phyloP scores from a whole-genome alignment of 2,113 vertebrate genomes.

The Phrynosoma blainvillii region DNA sequence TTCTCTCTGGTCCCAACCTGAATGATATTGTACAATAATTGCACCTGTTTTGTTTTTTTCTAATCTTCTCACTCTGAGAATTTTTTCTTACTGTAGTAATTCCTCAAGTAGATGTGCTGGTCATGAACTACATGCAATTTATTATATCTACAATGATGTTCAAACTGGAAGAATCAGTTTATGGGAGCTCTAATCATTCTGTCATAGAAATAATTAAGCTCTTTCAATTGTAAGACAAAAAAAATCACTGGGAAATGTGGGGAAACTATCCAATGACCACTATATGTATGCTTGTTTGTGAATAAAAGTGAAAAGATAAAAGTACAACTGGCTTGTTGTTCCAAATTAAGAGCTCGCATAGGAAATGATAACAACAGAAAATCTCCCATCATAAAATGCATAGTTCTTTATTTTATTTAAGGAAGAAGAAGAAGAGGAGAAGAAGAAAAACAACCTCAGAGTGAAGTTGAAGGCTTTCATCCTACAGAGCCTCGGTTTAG shows the following conservation, averaged over 20 bases:
- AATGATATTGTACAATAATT: conserved; percentile 50
- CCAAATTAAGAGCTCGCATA: conserved; percentile 49
- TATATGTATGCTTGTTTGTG: background rate
- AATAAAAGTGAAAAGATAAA: conserved; percentile 24
- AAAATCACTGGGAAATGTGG: conserved; percentile 65
- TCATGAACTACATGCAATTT: conserved; percentile 71
- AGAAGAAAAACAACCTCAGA: background rate
- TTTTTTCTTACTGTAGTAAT: conserved; percentile 44
- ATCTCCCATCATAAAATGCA: background rate
- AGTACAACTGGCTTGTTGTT: conserved; percentile 41
- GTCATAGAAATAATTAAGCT: conserved; percentile 76
- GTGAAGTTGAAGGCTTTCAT: background rate
- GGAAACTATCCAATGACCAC: conserved; percentile 58
- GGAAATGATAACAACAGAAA: conserved; percentile 42
- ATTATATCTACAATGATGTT: conserved; percentile 68
- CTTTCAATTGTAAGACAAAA: conserved; percentile 70
- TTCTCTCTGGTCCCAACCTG: conserved; percentile 58
- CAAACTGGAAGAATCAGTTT: conserved; percentile 64
- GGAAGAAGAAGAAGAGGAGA: background rate
- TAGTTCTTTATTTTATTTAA: background rate
- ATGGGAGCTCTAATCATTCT: conserved; percentile 67
- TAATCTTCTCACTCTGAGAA: conserved; percentile 39
- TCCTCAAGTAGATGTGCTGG: conserved; percentile 60
- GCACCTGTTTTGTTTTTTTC: conserved; percentile 30
- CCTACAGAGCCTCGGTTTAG: background rate